These are phyloP conservation scores for Elaphurus davidianus DNA, from an alignment of 2,113 vertebrate genomes.

Conservation along the genomic window DNA sequence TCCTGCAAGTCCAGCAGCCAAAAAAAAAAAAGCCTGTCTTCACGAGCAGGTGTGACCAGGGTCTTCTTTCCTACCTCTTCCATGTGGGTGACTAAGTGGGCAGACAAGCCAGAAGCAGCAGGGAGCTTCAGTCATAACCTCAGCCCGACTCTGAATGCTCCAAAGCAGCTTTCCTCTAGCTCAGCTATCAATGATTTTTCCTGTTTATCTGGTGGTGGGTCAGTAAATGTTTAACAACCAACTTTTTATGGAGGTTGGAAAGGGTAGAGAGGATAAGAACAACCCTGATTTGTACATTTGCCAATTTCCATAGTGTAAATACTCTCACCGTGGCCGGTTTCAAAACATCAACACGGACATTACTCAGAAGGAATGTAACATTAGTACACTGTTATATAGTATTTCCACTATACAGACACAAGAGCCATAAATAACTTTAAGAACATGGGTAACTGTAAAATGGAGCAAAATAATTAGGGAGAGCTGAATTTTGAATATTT, in stretches of 20 bases:
- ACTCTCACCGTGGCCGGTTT: background rate
- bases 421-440: background rate
- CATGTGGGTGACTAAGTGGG: background rate
- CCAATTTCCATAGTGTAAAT: background rate
- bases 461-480: background rate
- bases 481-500: background rate
- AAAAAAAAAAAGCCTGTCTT: background rate
- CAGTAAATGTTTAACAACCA: background rate
- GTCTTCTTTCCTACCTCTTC: background rate
- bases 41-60: accelerated
- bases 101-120: background rate
- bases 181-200: background rate
- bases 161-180: background rate
- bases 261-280: too few relatives aligned
- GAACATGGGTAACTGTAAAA: background rate
- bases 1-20: background rate
- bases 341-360: background rate
- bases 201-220: background rate
- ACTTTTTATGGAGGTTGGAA: background rate
- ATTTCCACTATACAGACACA: background rate
- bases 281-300: background rate
- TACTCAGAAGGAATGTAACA: background rate
- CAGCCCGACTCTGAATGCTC: background rate
- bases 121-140: background rate
- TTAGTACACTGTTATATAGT: too few relatives aligned